A percentile compares a stretch with the other conserved stretches of the same genome.
Evolutionary conservation across 2,797 vertebrate species (phyloP).

Genomic region (Pteronotus mesoamericanus): DNA sequence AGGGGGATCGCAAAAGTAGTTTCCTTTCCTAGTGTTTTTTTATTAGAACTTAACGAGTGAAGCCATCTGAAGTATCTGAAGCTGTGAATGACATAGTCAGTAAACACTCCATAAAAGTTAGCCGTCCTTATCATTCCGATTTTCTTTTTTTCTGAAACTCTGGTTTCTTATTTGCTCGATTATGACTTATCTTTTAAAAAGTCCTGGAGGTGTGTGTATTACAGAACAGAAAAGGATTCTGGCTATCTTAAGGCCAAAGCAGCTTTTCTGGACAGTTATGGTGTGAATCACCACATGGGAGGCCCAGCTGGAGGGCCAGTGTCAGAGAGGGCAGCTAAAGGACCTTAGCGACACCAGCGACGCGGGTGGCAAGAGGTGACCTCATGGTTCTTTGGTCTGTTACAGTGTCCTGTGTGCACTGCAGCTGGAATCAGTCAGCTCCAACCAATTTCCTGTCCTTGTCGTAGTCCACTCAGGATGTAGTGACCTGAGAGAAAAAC

Average conservation of each 20-base stretch:
- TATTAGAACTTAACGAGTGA: neutral
- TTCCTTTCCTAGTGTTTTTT: neutral
- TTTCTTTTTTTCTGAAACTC: neutral
- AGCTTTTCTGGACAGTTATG: neutral
- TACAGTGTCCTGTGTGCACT: neutral
- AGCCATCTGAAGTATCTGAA: neutral
- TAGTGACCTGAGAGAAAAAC: neutral
- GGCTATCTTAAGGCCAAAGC: neutral
- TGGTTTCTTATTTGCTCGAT: neutral
- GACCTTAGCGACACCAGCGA: neutral
- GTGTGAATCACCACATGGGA: neutral
- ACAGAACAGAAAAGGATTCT: neutral
- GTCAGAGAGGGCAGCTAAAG: neutral
- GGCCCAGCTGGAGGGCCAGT: neutral
- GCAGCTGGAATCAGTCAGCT: neutral
- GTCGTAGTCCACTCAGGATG: neutral
- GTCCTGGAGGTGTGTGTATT: neutral
- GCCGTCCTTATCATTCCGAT: neutral
- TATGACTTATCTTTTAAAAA: neutral
- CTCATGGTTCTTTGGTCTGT: neutral
- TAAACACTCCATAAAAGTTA: neutral
- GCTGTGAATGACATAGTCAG: no score
- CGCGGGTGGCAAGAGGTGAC: neutral
- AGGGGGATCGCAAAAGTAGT: neutral
- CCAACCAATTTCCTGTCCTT: neutral